phyloP scores from a whole-genome alignment of 2,113 vertebrate species.

The Vombatus ursinus region DNA sequence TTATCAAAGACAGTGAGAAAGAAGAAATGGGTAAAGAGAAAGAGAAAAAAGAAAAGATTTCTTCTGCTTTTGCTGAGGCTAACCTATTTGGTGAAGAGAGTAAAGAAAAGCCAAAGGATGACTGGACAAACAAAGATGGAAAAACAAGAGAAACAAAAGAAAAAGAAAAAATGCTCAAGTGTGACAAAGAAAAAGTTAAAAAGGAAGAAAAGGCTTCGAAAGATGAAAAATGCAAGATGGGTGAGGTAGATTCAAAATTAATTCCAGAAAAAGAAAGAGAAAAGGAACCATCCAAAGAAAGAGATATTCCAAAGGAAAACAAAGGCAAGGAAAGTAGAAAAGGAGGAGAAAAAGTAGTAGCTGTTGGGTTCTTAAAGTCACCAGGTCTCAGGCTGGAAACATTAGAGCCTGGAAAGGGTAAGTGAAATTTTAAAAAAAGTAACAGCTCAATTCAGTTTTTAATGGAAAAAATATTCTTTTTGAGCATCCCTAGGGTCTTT shows the following conservation, averaged over 20 bases:
- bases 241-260: conserved; percentile 89
- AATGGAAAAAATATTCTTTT: no score
- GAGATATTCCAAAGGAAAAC: conserved; percentile 92
- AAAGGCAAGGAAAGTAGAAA: conserved; percentile 96
- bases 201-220: conserved; percentile 91
- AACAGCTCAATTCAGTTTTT: no score
- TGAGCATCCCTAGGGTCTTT: no score
- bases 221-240: conserved; percentile 91
- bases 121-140: conserved; percentile 88
- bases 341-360: conserved; percentile 90
- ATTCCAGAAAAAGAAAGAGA: conserved; percentile 85
- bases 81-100: conserved; percentile 91
- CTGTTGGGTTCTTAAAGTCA: conserved; percentile 94
- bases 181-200: conserved; percentile 95
- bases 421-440: conserved; percentile 4
- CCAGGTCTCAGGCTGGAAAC: conserved; percentile 93
- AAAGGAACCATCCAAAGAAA: conserved; percentile 93
- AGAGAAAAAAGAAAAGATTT: conserved; percentile 89
- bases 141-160: conserved; percentile 91
- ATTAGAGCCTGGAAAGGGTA: conserved; percentile 94
- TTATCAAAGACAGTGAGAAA: conserved; percentile 93
- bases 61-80: conserved; percentile 90
- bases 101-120: conserved; percentile 92
- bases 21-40: conserved; percentile 96
- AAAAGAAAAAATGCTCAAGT: conserved; percentile 96